Conservation (phyloP, 2,797 vertebrate genomes). For the Thunnus albacares region DNA sequence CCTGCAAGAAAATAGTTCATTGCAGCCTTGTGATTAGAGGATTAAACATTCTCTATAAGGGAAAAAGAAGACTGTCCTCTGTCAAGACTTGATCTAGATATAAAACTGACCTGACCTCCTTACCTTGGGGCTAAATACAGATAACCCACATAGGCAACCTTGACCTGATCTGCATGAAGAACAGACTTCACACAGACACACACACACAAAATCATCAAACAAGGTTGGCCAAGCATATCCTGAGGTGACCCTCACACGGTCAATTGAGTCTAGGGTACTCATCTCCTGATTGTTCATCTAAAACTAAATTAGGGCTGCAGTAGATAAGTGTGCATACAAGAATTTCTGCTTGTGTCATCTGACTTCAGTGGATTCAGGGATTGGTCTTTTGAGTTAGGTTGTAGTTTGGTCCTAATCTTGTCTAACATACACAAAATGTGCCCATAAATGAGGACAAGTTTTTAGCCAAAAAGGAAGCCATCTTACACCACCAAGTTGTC, state of each 20-base stretch:
- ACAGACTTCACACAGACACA: neutral
- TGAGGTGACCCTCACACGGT: neutral
- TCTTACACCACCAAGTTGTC: neutral
- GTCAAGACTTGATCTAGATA: slow-evolving; percentile 41
- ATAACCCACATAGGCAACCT: slow-evolving; percentile 60
- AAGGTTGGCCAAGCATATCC: neutral
- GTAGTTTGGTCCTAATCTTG: neutral
- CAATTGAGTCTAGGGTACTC: neutral
- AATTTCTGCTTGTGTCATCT: neutral
- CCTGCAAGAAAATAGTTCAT: slow-evolving; percentile 30
- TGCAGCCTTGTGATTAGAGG: slow-evolving; percentile 10
- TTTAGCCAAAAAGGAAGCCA: too few relatives aligned
- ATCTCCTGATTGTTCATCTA: neutral
- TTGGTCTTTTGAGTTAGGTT: too few relatives aligned
- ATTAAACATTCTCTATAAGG: slow-evolving; percentile 9
- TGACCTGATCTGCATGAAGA: slow-evolving; percentile 39
- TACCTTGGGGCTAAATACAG: slow-evolving; percentile 62
- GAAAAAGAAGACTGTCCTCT: slow-evolving; percentile 24
- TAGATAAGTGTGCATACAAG: neutral
- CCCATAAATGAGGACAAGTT: too few relatives aligned
- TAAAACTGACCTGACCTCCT: slow-evolving; percentile 36
- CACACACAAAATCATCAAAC: slow-evolving; percentile 9
- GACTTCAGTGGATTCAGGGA: too few relatives aligned
- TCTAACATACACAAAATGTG: neutral
- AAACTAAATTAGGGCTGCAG: neutral